Base-by-base conservation (phyloP, 35 echinoderm and acorn worm species). In the Acanthaster planci region DNA sequence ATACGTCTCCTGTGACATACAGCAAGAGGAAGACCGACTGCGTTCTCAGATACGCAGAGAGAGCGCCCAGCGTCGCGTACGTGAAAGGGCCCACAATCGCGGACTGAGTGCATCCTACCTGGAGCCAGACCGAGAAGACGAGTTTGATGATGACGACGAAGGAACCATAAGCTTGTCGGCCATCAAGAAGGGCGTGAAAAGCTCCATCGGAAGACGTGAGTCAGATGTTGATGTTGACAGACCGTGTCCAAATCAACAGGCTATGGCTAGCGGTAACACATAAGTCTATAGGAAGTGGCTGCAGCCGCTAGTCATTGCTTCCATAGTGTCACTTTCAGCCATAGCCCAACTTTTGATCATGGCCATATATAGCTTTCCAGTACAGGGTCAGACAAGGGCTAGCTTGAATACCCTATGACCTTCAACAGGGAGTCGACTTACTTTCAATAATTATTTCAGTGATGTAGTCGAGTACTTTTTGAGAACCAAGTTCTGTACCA, bases 111-210 rank as follows among this genome's bases (percentile, higher is more conserved):
- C 86, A 0, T 90, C 89, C 4, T 99, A 99, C 64, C 82, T 99
- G 51, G 96, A 99, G 56, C 92, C 92, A 12, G 94, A 97, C 52
- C 55, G 86, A 76, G 90, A 82, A n/a, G 94, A 97, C 52, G 87
- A 80, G 19, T 86, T 72, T 82, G 86, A 89, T 42, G 94, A 97
- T 26, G 94, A 93, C 55, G 94, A 97, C 8, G 94, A 98, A 26
- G 76, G 78, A 2, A 85, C 76, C 15, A 91, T 98, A 17, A 98
- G 95, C 56, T 54, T 98, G 16, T 78, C 95, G 26, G 95, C 95
- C 21, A 98, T 98, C 82, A 98, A 98, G 60, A 98, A 89, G 59
- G 88, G 86, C 55, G 93, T 91, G 37, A 98, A 98, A 68, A 93
- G 80, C 76, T 78, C 83, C 75, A 80, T 58, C 2, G 76, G 67